Conservation (phyloP, 2,113 vertebrate species). For the Orthochromis malagaraziensis region DNA sequence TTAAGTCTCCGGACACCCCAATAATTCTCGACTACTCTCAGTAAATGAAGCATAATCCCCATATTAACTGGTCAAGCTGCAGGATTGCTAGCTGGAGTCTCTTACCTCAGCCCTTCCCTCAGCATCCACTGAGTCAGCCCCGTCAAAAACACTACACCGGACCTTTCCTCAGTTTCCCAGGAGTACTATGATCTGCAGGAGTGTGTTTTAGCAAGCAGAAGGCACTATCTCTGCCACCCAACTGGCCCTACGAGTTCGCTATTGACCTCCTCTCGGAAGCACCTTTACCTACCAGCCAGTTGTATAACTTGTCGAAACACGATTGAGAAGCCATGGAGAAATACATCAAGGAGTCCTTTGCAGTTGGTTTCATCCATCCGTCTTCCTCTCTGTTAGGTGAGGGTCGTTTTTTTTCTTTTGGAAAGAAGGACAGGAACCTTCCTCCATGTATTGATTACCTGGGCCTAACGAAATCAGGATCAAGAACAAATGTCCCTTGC, state of each 20-base stretch:
- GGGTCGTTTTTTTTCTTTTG: neutral
- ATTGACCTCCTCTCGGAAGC: neutral
- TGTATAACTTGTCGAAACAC: neutral
- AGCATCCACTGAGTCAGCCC: neutral
- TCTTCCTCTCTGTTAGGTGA: neutral
- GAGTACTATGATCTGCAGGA: neutral
- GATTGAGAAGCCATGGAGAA: neutral
- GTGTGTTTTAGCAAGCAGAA: neutral
- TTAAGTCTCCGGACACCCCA: neutral
- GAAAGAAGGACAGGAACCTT: neutral
- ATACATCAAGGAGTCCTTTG: neutral
- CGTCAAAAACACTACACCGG: accelerated
- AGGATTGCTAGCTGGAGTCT: neutral
- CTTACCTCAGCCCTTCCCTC: neutral
- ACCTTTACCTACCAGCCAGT: neutral
- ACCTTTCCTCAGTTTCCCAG: neutral
- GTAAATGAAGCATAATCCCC: neutral
- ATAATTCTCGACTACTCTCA: neutral
- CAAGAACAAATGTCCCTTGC: neutral
- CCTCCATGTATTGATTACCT: neutral
- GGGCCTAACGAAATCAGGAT: neutral
- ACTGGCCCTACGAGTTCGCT: neutral
- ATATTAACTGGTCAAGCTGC: neutral
- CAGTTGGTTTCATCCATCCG: neutral
- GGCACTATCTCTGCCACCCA: neutral